A percentile compares a stretch with the other conserved stretches of the same genome.
Conservation (phyloP, 2,888 invertebrate species). For the Magallana nippona region DNA sequence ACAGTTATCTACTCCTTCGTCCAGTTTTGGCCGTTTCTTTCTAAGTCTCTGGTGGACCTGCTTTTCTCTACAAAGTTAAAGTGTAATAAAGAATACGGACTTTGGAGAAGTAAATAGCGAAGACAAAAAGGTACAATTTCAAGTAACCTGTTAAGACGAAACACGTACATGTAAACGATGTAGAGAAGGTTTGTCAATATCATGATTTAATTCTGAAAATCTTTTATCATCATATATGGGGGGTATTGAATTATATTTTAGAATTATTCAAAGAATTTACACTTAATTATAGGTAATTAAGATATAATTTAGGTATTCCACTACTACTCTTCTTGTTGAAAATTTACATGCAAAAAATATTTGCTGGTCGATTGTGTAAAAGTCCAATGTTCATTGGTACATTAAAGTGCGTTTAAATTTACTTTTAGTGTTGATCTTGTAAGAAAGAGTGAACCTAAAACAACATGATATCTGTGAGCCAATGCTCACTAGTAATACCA, state of each 20-base stretch:
- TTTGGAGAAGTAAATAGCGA: neutral
- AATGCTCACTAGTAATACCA: too few species aligned
- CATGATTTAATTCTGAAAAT: too few species aligned
- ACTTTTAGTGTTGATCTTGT: slow-evolving; percentile 10
- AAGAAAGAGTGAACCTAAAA: too few species aligned
- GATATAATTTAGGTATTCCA: neutral
- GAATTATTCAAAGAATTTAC: neutral
- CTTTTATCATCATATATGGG: too few species aligned
- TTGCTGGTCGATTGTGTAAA: neutral
- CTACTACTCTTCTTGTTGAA: neutral
- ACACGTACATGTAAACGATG: too few species aligned
- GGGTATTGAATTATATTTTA: neutral
- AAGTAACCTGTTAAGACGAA: too few species aligned
- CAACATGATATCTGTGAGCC: too few species aligned
- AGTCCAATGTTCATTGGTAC: neutral
- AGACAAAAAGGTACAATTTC: too few species aligned
- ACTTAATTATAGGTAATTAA: neutral
- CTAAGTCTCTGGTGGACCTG: neutral
- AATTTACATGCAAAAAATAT: neutral
- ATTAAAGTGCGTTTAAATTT: neutral
- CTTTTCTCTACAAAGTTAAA: neutral
- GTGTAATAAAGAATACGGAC: neutral
- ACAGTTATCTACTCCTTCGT: neutral
- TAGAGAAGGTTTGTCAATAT: too few species aligned
- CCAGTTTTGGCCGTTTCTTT: neutral